Percentiles rank a stretch among this genome's conserved stretches.
Conservation (phyloP, 2,797 vertebrate genomes). For the Sternarchorhynchus goeldii region DNA sequence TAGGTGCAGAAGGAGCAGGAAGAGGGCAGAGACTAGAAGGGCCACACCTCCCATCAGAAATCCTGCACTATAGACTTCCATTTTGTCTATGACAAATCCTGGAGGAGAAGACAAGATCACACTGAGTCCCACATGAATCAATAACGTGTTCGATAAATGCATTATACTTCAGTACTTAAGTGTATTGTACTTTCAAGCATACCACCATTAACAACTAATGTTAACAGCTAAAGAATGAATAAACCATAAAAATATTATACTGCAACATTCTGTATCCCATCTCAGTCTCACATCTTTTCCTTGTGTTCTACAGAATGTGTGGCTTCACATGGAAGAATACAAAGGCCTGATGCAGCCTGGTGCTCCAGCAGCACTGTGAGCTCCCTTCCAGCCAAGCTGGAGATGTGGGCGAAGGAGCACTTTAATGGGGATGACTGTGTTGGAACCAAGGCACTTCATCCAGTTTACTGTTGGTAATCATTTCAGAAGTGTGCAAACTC, state of each 20-base stretch:
- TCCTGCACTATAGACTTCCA: conserved; percentile 63
- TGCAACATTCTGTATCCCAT: not conserved
- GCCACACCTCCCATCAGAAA: conserved; percentile 68
- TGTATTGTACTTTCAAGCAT: too few relatives aligned
- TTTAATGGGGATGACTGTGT: conserved; percentile 21
- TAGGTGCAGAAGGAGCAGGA: conserved; percentile 66
- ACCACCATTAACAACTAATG: too few relatives aligned
- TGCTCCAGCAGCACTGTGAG: not conserved
- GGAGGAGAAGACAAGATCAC: conserved; percentile 21
- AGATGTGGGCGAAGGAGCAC: conserved; percentile 6
- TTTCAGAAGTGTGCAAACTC: conserved; percentile 23
- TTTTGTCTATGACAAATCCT: conserved; percentile 72
- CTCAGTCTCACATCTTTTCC: not conserved
- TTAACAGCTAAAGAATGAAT: not conserved
- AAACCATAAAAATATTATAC: conserved; percentile 13
- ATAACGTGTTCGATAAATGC: not conserved
- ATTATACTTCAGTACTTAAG: too few relatives aligned
- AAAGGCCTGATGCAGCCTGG: conserved; percentile 6
- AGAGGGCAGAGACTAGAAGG: conserved; percentile 65
- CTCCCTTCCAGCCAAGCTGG: conserved; percentile 4
- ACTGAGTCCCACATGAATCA: not conserved
- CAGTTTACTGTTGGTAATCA: conserved; percentile 41
- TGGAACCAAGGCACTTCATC: conserved; percentile 5
- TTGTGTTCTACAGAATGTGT: not conserved
- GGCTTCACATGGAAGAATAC: conserved; percentile 30